Conservation (phyloP, 2,888 invertebrate species). For the Rhodophaea formosa region DNA sequence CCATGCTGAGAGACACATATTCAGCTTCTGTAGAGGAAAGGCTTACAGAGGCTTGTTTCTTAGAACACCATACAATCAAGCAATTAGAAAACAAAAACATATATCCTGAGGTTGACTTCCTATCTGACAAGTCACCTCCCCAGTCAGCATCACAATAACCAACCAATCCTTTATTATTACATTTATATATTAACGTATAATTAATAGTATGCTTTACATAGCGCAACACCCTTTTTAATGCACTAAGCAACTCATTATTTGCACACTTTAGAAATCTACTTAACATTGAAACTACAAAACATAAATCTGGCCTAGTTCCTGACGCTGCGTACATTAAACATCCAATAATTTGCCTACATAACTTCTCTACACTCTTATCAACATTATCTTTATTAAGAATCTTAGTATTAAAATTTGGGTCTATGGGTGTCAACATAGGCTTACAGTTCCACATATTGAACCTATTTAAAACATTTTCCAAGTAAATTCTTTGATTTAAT, state of each 20-base stretch:
- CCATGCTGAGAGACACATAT: conserved; percentile 32
- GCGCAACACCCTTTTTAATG: conserved; percentile 26
- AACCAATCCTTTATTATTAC: conserved; percentile 21
- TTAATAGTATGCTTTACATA: conserved; percentile 25
- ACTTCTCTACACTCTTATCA: too few relatives aligned
- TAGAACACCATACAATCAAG: conserved; percentile 29
- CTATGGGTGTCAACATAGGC: background rate
- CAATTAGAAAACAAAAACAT: conserved; percentile 29
- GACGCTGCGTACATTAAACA: conserved; percentile 2
- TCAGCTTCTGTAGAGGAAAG: conserved; percentile 35
- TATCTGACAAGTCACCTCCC: conserved; percentile 30
- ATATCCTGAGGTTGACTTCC: conserved; percentile 32
- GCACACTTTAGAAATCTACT: conserved; percentile 1
- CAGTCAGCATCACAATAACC: conserved; percentile 33
- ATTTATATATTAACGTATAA: conserved; percentile 28
- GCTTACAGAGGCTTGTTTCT: conserved; percentile 31
- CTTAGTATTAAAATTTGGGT: background rate
- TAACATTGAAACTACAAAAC: conserved; percentile 2
- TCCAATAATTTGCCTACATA: background rate
- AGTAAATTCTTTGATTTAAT: background rate
- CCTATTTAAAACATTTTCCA: background rate
- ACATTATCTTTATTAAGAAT: background rate
- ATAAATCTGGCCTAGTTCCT: conserved; percentile 13
- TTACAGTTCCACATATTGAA: background rate
- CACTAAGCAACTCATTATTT: conserved; percentile 24